Base-by-base conservation (phyloP, 2,888 invertebrate genomes). In the Catonia carolina region DNA sequence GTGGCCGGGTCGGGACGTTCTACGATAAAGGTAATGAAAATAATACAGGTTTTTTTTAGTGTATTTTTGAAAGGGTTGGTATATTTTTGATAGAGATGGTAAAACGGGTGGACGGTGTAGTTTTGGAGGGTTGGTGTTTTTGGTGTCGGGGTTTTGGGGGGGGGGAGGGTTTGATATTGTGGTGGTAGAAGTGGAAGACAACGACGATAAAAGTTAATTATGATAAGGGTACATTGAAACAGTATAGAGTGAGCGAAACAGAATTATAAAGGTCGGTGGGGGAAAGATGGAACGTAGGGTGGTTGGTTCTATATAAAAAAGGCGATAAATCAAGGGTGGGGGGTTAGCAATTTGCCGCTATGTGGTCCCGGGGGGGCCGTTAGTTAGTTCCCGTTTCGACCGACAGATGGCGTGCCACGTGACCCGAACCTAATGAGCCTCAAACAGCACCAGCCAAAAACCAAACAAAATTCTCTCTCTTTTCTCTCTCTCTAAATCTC, bases 181-280 rank as follows among this genome's bases (percentile, higher is more conserved):
- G 5, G 27, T 4, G 27, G 4, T 4, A 20, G 8, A 10, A 8
- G 27, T 22, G 23, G 17, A 12, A 27, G 23, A 33, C n/a, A 4
- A 15, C 10, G 22, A 20, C 45, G 45, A 45, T 45, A 45, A 45
- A 45, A 45, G 45, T 45, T 45, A 45, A 45, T 45, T 45, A 45
- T 45, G 45, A 45, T 45, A 45, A 45, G 45, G 45, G 20, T 12
- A 45, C 45, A 45, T 45, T 45, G 45, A 45, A 45, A 45, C 45
- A 45, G 45, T 27, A 8, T 4, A 27, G 8, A 27, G 27, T 6
- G 27, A 27, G 8, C 4, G 27, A 27, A 8, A 27, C 4, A 6
- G 27, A 27, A n/a, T n/a, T n/a, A n/a, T n/a, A n/a, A n/a, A n/a
- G n/a, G n/a, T 6, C 27, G 27, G 4, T 6, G 8, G 8, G 27